Evolutionary conservation across 2,797 vertebrate genomes (phyloP).

Genomic region (Salarias fasciatus): DNA sequence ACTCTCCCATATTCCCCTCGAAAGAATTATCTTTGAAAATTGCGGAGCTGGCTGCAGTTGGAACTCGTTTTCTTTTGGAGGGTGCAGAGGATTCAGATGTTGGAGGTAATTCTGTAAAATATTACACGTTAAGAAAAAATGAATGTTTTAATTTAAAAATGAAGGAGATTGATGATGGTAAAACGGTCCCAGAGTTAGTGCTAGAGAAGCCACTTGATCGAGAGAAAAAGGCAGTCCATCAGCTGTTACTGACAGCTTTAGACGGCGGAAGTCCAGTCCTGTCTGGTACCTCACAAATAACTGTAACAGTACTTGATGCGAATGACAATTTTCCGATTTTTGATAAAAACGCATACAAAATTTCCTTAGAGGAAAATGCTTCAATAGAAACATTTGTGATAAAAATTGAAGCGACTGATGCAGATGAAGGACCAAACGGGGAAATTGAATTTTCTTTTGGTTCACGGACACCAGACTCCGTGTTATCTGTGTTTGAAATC

Average conservation of each 20-base stretch:
- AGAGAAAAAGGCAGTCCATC: constrained; percentile 87
- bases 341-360: constrained; percentile 84
- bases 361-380: constrained; percentile 77
- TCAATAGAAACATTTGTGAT: constrained; percentile 77
- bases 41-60: constrained; percentile 87
- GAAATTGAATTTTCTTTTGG: constrained; percentile 74
- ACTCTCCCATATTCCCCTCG: constrained; percentile 86
- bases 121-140: constrained; percentile 87
- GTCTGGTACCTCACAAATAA: constrained; percentile 88
- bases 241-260: constrained; percentile 89
- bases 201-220: constrained; percentile 91
- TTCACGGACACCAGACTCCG: constrained; percentile 15
- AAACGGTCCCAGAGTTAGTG: constrained; percentile 92
- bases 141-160: constrained; percentile 87
- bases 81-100: constrained; percentile 94
- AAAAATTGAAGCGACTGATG: constrained; percentile 90
- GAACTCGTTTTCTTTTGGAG: constrained; percentile 90
- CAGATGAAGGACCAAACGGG: constrained; percentile 85
- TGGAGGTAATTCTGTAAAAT: constrained; percentile 90
- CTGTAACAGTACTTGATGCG: constrained; percentile 83
- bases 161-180: constrained; percentile 86
- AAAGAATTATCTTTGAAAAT: constrained; percentile 81
- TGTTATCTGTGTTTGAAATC: constrained; percentile 49
- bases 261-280: constrained; percentile 91
- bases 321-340: constrained; percentile 95